Evolutionary conservation across 2,797 vertebrate species (phyloP).

Genomic region (Poeciliopsis infans): DNA sequence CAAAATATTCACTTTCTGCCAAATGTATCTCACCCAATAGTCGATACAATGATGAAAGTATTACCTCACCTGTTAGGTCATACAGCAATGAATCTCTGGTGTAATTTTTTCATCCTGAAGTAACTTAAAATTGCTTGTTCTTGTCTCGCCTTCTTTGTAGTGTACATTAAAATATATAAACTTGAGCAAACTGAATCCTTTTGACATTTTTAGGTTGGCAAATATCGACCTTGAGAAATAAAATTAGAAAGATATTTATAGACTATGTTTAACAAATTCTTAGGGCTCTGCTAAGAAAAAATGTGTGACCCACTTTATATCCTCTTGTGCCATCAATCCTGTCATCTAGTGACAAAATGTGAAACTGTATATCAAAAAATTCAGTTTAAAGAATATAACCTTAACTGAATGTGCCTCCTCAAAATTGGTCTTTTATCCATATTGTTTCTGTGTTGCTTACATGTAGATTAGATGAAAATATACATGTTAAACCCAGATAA

Average conservation of each 20-base stretch:
- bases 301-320: neutral
- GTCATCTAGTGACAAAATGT: neutral
- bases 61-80: neutral
- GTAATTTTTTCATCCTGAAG: neutral
- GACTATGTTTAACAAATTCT: slow-evolving; percentile 1
- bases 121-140: neutral
- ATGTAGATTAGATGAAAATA: slow-evolving; percentile 7
- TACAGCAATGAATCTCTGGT: neutral
- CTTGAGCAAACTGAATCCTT: neutral
- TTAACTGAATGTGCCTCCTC: neutral
- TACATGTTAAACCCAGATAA: slow-evolving; percentile 8
- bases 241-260: slow-evolving; percentile 8
- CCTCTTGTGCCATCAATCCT: neutral
- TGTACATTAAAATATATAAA: neutral
- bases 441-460: slow-evolving; percentile 14
- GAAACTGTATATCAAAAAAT: neutral
- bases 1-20: neutral
- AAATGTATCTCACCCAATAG: neutral
- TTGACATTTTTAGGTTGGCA: neutral
- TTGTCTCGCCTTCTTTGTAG: neutral
- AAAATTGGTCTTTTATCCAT: neutral
- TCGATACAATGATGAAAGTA: neutral
- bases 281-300: neutral
- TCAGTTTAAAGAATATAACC: neutral
- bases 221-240: neutral